Conservation (phyloP, 2,888 invertebrate species). For the Dermolepida albohirtum region DNA sequence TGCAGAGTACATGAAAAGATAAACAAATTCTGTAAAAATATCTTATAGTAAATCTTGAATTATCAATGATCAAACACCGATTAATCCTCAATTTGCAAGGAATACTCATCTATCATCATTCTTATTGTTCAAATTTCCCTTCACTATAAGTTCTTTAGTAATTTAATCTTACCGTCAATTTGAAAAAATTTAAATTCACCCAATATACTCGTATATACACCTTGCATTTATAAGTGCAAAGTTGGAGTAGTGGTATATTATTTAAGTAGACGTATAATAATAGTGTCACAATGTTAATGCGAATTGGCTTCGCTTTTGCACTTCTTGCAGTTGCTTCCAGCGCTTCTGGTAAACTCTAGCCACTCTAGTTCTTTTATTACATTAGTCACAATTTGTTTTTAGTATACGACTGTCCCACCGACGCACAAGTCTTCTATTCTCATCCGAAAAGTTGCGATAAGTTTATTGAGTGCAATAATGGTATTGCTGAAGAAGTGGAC, state of each 20-base stretch:
- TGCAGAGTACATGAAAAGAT: background rate
- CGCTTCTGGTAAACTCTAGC: too few species aligned
- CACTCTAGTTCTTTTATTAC: too few species aligned
- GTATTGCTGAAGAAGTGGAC: slow-evolving; percentile 12
- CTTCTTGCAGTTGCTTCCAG: background rate
- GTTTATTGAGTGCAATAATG: slow-evolving; percentile 37
- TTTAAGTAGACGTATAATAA: too few species aligned
- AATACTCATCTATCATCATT: background rate
- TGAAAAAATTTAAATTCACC: slow-evolving; percentile 1
- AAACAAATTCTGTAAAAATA: background rate
- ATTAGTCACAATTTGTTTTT: too few species aligned
- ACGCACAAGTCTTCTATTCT: background rate
- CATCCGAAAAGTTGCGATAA: slow-evolving; percentile 24
- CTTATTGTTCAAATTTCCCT: slow-evolving; percentile 2
- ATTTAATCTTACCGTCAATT: slow-evolving; percentile 9
- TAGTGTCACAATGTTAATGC: slow-evolving; percentile 4
- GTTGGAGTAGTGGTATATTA: too few species aligned
- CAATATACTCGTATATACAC: background rate
- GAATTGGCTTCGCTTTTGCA: background rate
- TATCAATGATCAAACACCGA: background rate
- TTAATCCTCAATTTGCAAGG: background rate
- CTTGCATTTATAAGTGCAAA: background rate
- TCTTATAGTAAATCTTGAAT: slow-evolving; percentile 8
- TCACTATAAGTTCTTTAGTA: background rate
- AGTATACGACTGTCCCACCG: background rate